Percentiles rank a stretch among this genome's conserved stretches.
phyloP scores from a whole-genome alignment of 2,888 invertebrate genomes.

The Branchipolynoe longqiensis region DNA sequence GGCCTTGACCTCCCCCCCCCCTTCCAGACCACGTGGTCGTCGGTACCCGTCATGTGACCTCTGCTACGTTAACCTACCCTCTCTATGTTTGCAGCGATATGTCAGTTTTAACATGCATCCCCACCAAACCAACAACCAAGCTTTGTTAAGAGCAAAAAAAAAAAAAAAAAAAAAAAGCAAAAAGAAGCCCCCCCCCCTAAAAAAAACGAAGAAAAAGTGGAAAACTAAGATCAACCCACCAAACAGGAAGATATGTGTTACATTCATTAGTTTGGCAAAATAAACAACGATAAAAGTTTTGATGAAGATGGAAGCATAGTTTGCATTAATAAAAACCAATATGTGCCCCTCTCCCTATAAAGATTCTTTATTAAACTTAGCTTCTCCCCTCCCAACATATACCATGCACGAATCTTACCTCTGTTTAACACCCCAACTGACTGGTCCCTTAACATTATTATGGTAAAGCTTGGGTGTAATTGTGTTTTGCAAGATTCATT shows the following conservation, averaged over 20 bases:
- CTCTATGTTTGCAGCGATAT: background rate
- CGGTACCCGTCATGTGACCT: slow-evolving; percentile 29
- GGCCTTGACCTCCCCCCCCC: slow-evolving; percentile 32
- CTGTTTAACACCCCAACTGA: slow-evolving; percentile 26
- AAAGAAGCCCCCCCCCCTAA: too few species aligned
- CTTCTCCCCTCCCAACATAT: slow-evolving; percentile 26
- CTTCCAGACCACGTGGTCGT: background rate
- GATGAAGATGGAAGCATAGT: too few species aligned
- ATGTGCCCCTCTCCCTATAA: too few species aligned
- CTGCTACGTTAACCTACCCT: slow-evolving; percentile 24
- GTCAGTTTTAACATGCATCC: too few species aligned
- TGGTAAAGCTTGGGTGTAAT: slow-evolving; percentile 45
- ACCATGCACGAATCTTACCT: slow-evolving; percentile 34
- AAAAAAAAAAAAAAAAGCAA: too few species aligned
- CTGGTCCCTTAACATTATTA: slow-evolving; percentile 13
- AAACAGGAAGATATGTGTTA: too few species aligned
- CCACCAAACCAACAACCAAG: too few species aligned
- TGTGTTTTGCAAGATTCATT: slow-evolving; percentile 14
- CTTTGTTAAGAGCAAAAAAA: too few species aligned
- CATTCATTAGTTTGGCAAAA: too few species aligned
- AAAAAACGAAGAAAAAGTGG: too few species aligned
- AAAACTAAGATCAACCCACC: too few species aligned
- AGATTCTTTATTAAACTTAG: slow-evolving; percentile 18
- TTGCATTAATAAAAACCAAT: background rate
- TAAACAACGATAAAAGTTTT: too few species aligned